These are phyloP conservation scores for Hippopotamyrus pictus DNA, from an alignment of 2,797 vertebrate species.

Conservation along the genomic window DNA sequence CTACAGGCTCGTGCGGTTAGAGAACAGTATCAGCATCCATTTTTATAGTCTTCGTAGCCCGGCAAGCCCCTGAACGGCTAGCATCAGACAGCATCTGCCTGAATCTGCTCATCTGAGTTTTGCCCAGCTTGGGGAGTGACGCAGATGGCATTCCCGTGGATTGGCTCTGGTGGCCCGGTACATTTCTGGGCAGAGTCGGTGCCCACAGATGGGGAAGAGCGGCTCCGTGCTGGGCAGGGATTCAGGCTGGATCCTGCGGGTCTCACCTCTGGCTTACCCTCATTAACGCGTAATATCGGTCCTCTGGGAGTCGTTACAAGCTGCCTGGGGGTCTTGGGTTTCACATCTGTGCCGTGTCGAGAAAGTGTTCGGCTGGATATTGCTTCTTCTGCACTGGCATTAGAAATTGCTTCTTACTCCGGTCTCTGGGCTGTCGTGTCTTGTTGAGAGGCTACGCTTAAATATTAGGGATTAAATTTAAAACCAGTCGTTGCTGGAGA, in stretches of 20 bases:
- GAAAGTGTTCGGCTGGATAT: constrained; percentile 24
- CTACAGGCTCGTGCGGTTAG: background rate
- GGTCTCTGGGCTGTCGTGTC: constrained; percentile 43
- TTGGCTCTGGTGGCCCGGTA: constrained; percentile 22
- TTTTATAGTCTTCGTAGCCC: constrained; percentile 18
- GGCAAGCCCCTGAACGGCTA: constrained; percentile 26
- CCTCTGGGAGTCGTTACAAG: constrained; percentile 1
- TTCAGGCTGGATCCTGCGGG: background rate
- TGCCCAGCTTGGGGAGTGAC: background rate
- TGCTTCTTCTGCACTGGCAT: constrained; percentile 24
- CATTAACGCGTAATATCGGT: background rate
- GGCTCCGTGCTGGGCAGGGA: background rate
- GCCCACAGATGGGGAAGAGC: background rate
- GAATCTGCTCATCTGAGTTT: constrained; percentile 29
- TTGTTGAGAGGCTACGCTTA: constrained; percentile 43
- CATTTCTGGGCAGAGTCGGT: constrained; percentile 1
- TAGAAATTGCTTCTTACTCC: constrained; percentile 24
- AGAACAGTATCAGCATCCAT: background rate
- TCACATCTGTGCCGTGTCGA: constrained; percentile 27
- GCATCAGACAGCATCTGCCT: constrained; percentile 22
- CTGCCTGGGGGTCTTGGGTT: constrained; percentile 22
- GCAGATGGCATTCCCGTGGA: background rate
- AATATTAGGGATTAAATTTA: constrained; percentile 49
- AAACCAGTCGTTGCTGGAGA: constrained; percentile 44
- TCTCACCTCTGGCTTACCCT: constrained; percentile 11